Conservation (phyloP, 2,113 vertebrate genomes). For the Tragelaphus imberbis region DNA sequence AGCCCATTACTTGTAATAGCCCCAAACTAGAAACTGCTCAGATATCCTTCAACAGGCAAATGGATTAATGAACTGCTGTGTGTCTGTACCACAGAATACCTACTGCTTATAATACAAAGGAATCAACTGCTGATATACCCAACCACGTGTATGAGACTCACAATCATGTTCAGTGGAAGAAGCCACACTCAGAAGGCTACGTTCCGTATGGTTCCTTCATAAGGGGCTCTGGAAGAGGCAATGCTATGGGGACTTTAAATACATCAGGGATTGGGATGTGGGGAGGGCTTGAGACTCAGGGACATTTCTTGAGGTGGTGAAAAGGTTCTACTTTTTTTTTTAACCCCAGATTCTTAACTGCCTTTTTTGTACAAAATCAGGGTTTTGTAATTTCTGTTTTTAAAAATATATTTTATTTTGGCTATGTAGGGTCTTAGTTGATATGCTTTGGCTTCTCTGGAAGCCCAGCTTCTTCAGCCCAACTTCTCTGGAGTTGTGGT, state of each 20-base stretch:
- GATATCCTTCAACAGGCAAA: background rate
- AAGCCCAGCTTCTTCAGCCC: background rate
- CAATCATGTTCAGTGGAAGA: background rate
- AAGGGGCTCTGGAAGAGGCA: background rate
- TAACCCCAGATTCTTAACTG: background rate
- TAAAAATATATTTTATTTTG: background rate
- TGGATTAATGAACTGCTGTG: background rate
- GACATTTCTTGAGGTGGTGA: background rate
- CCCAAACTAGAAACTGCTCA: background rate
- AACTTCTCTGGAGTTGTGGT: background rate
- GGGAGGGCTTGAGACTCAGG: background rate
- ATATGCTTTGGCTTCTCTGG: background rate
- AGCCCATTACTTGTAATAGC: background rate
- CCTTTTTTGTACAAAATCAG: background rate
- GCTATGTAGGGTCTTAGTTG: background rate
- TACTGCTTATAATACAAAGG: background rate
- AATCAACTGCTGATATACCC: fast-evolving
- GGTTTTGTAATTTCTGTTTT: background rate
- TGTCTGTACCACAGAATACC: fast-evolving
- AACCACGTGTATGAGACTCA: fast-evolving
- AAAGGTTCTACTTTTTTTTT: background rate
- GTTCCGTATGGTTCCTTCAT: fast-evolving
- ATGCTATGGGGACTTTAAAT: background rate
- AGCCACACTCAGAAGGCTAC: fast-evolving
- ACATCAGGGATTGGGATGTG: no score